These are phyloP conservation scores for Burhinus oedicnemus DNA, from an alignment of 2,113 vertebrate species.

Conservation along the genomic window DNA sequence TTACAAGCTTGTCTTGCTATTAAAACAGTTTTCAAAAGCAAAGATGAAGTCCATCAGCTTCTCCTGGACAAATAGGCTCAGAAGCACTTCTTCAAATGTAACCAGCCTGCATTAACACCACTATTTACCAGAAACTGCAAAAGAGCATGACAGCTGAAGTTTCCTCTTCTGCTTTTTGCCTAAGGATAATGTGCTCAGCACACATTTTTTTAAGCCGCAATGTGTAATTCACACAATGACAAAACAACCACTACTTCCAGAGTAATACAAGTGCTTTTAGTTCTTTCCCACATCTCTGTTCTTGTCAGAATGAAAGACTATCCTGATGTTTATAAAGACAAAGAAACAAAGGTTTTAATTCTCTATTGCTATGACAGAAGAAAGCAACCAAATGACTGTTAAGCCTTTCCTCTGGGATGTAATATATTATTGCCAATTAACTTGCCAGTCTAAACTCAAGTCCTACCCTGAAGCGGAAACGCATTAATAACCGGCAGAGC, in stretches of 20 bases:
- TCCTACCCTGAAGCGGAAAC: background rate
- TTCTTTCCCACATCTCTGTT: background rate
- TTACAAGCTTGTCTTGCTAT: background rate
- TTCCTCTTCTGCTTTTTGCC: background rate
- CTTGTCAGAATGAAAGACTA: background rate
- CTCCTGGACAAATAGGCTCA: background rate
- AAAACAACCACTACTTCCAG: background rate
- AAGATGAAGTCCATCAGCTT: background rate
- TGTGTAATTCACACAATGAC: background rate
- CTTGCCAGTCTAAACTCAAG: background rate
- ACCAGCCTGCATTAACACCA: background rate
- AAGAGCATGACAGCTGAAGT: background rate
- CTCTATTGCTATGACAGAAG: background rate
- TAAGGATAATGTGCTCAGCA: background rate
- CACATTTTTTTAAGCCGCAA: background rate
- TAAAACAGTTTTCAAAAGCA: background rate
- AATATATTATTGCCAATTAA: background rate
- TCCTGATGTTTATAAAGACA: background rate
- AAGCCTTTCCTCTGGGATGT: background rate
- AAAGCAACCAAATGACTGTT: background rate
- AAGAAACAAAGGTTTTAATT: background rate
- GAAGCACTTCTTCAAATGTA: background rate
- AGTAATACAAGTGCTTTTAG: background rate
- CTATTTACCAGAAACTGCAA: background rate
- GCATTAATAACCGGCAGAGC: background rate